Evolutionary conservation across 2,888 invertebrate species (phyloP), one percentile per base, ranked within the genome.

Genomic region (Lasioglossum zephyrum): DNA sequence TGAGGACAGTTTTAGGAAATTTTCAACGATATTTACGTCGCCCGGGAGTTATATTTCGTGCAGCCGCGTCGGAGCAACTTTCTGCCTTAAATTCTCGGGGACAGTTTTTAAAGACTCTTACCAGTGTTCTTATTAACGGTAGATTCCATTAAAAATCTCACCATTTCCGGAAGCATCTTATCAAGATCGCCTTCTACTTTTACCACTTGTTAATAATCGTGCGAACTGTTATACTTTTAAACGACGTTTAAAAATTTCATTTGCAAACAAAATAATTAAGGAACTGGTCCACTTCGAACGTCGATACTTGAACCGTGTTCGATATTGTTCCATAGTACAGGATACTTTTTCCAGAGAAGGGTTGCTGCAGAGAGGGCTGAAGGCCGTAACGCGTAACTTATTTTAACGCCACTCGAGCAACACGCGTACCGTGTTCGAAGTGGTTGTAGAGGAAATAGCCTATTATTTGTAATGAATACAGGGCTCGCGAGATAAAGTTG

Each of bases 381-480:
- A 36, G 47, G 63, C 72, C 75, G n/a, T 81, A 76, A 78, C 41
- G 60, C 78, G 81, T 73, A 86, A 81, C 79, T 77, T 84, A 81
- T 77, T 84, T 84, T 72, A 78, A 85, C 69, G 77, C 85, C 85
- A 86, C 85, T 86, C 85, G 85, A 86, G 75, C 73, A 83, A 84
- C 80, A 77, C 66, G 85, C 66, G 83, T 60, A 80, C 79, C 79
- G n/a, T 74, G 49, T 57, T 80, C 84, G 39, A 83, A 88, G 90
- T 88, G 87, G 80, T 88, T 80, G 79, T 87, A 76, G 81, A 87
- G 88, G 83, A 90, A 90, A 90, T 90, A 84, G 85, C 73, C 88
- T 85, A 88, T 90, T 90, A 90, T 90, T 87, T 87, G 88, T 88
- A 90, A 90, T 88, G 90, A 90, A 90, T 88, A 90, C 73, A 77